These are phyloP conservation scores for Aptenodytes forsteri DNA, from an alignment of 2,113 vertebrate species.

Conservation along the genomic window DNA sequence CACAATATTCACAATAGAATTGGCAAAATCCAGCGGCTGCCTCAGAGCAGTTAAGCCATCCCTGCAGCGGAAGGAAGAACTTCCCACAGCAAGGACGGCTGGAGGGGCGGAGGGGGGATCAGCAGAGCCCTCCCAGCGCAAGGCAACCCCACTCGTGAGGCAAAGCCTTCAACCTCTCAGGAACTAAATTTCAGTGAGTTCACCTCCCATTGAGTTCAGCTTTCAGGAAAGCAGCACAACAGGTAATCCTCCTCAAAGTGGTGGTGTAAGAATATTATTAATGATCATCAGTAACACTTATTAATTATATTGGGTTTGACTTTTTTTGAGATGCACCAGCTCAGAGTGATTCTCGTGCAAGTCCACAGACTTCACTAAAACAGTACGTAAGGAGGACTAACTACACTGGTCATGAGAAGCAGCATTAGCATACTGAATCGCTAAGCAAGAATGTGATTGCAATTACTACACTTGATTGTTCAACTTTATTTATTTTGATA, in stretches of 20 bases:
- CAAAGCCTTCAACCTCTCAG: neutral
- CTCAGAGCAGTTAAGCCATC: neutral
- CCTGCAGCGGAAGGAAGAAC: neutral
- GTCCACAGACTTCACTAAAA: neutral
- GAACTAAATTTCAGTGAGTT: neutral
- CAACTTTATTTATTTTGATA: neutral
- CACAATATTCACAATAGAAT: neutral
- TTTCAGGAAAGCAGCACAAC: neutral
- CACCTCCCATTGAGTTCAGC: neutral
- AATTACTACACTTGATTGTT: neutral
- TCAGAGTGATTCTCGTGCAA: neutral
- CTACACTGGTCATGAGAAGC: neutral
- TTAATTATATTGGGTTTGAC: neutral
- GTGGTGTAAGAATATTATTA: neutral
- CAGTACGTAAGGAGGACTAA: neutral
- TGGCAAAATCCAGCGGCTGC: neutral
- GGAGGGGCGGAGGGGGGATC: fast-evolving
- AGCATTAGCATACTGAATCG: neutral
- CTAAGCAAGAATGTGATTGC: neutral
- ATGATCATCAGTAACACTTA: neutral
- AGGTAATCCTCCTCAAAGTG: neutral
- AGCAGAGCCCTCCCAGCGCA: fast-evolving
- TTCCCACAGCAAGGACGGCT: neutral
- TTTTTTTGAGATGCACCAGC: neutral
- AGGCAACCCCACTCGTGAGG: neutral